Conservation (phyloP, 2,113 vertebrate genomes). For the Sorex fumeus region DNA sequence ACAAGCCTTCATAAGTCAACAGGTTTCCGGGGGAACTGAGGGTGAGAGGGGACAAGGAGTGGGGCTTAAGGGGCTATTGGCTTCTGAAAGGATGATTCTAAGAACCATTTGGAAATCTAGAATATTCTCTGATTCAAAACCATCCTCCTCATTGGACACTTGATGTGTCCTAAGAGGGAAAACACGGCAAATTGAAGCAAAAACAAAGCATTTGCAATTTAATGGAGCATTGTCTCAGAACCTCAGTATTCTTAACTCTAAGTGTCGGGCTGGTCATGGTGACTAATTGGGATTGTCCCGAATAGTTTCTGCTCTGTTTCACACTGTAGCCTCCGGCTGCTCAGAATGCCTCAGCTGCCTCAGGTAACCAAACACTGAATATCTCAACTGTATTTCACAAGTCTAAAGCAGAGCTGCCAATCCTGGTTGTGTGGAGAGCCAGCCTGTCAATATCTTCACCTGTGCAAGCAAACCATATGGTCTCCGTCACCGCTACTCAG, state of each 20-base stretch:
- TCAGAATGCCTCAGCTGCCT: background rate
- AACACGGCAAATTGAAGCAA: background rate
- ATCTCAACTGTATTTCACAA: background rate
- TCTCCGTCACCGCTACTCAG: background rate
- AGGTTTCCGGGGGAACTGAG: background rate
- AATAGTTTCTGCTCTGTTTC: background rate
- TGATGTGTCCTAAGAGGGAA: background rate
- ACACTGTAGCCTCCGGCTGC: background rate
- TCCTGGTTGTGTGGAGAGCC: background rate
- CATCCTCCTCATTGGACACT: background rate
- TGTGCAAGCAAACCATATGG: background rate
- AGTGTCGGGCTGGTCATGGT: background rate
- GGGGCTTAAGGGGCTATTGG: background rate
- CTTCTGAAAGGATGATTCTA: constrained; percentile 25
- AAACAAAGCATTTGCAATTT: background rate
- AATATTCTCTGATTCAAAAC: background rate
- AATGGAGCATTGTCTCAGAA: background rate
- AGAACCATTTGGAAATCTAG: background rate
- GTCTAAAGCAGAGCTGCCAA: background rate
- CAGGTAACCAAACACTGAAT: background rate
- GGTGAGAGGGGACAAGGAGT: background rate
- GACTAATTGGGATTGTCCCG: background rate
- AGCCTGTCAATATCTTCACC: background rate
- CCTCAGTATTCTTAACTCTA: background rate
- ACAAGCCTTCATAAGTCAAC: background rate